These are phyloP conservation scores for Nothura maculosa DNA, from an alignment of 2,797 vertebrate genomes.

Conservation along the genomic window DNA sequence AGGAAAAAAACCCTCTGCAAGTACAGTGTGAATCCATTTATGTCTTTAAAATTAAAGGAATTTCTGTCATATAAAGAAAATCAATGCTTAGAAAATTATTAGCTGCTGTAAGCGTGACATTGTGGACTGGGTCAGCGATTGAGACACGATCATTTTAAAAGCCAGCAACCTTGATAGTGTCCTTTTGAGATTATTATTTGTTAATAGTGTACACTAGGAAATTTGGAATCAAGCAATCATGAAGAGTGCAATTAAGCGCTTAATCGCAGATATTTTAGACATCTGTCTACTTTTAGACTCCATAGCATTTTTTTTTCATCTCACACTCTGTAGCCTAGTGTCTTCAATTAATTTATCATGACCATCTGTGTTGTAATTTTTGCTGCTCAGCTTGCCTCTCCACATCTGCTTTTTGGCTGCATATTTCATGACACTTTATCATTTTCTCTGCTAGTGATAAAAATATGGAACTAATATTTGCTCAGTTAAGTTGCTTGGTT, in stretches of 20 bases:
- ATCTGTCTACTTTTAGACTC: conserved; percentile 55
- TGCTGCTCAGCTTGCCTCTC: conserved; percentile 47
- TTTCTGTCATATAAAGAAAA: neutral
- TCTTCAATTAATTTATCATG: conserved; percentile 61
- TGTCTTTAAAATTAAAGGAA: neutral
- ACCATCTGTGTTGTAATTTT: conserved; percentile 64
- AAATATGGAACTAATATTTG: neutral
- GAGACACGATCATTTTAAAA: conserved; percentile 41
- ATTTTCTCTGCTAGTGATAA: neutral
- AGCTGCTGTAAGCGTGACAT: neutral
- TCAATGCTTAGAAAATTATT: neutral
- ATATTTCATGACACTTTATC: conserved; percentile 31
- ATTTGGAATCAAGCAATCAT: conserved; percentile 53
- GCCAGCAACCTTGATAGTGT: conserved; percentile 31
- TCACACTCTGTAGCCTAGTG: neutral
- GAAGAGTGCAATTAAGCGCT: conserved; percentile 59
- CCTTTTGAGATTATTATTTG: conserved; percentile 27
- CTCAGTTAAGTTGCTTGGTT: neutral
- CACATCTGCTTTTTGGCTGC: conserved; percentile 40
- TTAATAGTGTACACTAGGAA: conserved; percentile 18
- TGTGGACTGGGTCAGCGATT: neutral
- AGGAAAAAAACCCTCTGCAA: neutral
- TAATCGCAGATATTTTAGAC: conserved; percentile 72
- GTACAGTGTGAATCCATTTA: neutral
- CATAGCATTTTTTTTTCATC: conserved; percentile 26